Evolutionary conservation across 2,113 vertebrate genomes (phyloP).

Genomic region (Mesembrinibis cayennensis): DNA sequence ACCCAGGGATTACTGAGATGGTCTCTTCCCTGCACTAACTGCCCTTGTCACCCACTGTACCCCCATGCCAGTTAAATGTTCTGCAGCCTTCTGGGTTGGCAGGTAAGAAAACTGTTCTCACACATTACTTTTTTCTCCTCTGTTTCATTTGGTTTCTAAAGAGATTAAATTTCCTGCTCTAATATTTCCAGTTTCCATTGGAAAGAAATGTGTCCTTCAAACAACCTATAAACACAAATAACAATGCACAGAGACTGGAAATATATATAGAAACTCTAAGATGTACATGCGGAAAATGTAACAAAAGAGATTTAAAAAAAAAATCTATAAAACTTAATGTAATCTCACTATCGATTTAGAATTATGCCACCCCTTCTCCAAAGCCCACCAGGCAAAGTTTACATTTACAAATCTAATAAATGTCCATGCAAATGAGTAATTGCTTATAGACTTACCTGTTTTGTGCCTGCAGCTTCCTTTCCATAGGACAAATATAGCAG

Average conservation of each 20-base stretch:
- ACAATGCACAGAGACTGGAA: neutral
- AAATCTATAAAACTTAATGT: neutral
- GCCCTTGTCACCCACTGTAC: neutral
- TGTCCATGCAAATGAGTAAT: neutral
- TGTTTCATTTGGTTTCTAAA: neutral
- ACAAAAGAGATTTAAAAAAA: neutral
- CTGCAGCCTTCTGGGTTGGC: neutral
- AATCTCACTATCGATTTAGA: neutral
- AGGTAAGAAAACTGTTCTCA: neutral
- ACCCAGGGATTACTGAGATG: no score
- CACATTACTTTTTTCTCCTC: neutral
- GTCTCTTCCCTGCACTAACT: neutral
- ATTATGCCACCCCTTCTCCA: neutral
- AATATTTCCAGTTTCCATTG: neutral
- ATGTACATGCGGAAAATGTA: neutral
- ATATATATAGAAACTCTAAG: neutral
- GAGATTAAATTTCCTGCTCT: neutral
- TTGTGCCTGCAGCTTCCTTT: neutral
- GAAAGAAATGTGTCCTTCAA: neutral
- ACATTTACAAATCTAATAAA: neutral
- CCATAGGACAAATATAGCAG: neutral
- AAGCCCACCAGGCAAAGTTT: neutral
- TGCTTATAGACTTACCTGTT: neutral
- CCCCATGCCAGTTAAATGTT: neutral
- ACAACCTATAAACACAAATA: neutral